Base-by-base conservation (phyloP, 2,888 invertebrate species). In the Megaustenia siamemsis region DNA sequence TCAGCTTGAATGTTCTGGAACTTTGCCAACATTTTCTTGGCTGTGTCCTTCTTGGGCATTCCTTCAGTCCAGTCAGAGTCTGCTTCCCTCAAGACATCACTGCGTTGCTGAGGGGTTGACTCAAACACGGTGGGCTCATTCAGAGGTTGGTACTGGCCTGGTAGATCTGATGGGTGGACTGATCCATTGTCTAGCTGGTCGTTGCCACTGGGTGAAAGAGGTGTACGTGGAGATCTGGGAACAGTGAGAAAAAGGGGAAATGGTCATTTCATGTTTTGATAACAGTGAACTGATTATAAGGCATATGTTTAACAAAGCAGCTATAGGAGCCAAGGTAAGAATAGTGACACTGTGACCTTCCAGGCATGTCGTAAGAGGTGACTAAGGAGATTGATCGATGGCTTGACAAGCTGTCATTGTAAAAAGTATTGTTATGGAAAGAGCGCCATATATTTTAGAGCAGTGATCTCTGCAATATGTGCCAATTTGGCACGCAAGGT, bases 1-100 rank as follows among this genome's bases (percentile, higher is more conserved):
- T 91, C 88, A 12, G 90, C 91, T 78, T 92, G 89, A 95, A 98
- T 96, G 83, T 96, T 96, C 94, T 98, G 98, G 94, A 98, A 98
- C 92, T 96, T 96, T 93, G 97, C 97, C 84, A 97, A 96, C 90
- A 98, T 96, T 93, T 94, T 95, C 88, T 96, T 97, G 82, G 98
- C 97, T n/a, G 97, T 97, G 93, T 98, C 98, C 75, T 92, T 90
- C 85, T 91, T 93, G 85, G 93, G 94, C 93, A 92, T 92, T 89
- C 90, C 93, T 66, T 92, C 92, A 28, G 90, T 89, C 87, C 89
- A 90, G 84, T 91, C 91, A 0, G 90, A 89, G 84, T 93, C 94
- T 0, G 88, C 87, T 86, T 93, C 95, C 49, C 95, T 93, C 45
- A 95, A 94, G 71, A 95, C 95, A n/a, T 94, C 91, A 1, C 86